A percentile compares a stretch with the other conserved stretches of the same genome.
Evolutionary conservation across 37 sponge, comb jelly and placozoan species (phyloP).

Genomic region (Lycopodina hypogea): DNA sequence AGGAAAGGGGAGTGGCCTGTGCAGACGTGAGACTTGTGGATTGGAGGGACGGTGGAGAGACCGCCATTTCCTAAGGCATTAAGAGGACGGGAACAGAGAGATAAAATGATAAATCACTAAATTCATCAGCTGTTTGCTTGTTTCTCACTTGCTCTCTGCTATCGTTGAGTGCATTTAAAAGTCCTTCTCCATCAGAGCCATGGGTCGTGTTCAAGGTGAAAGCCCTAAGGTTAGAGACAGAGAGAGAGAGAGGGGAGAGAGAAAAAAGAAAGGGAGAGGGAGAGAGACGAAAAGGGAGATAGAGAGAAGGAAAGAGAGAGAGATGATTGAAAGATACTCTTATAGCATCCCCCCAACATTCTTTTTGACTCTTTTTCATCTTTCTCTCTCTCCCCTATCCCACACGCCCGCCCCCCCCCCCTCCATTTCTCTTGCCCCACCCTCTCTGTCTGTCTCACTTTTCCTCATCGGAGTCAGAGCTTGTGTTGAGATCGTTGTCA

Average conservation of each 20-base stretch:
- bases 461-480: constrained; percentile 51
- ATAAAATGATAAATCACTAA: background rate
- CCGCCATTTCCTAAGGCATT: background rate
- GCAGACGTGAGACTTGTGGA: background rate
- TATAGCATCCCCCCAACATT: background rate
- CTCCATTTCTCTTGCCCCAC: no score
- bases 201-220: constrained; percentile 4
- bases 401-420: no score
- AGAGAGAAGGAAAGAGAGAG: no score
- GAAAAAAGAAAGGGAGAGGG: no score
- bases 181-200: background rate
- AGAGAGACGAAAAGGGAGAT: no score
- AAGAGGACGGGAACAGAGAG: no score
- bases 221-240: no score
- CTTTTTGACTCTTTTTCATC: no score
- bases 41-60: background rate
- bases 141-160: constrained; percentile 4
- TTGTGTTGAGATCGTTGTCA: constrained; percentile 26
- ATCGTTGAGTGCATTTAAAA: constrained; percentile 13
- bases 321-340: no score
- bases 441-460: constrained; percentile 6
- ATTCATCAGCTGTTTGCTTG: background rate
- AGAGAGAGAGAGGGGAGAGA: no score
- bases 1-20: background rate
- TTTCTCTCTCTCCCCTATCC: no score